Evolutionary conservation across 2,797 vertebrate genomes (phyloP).

Genomic region (Xyrichtys novacula): DNA sequence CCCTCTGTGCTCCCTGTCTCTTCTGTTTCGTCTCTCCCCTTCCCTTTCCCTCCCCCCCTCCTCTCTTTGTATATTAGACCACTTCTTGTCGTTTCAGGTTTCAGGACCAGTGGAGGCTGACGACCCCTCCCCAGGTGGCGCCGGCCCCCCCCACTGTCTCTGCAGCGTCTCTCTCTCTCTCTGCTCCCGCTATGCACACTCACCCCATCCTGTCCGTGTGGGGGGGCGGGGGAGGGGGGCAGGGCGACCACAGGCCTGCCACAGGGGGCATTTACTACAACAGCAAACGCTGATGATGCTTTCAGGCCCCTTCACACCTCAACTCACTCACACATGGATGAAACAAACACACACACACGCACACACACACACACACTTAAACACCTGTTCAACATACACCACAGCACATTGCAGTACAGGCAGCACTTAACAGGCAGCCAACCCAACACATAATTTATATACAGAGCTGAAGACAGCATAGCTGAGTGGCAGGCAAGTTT

Average conservation of each 20-base stretch:
- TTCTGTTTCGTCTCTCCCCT: conserved; percentile 60
- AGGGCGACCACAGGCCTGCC: conserved; percentile 85
- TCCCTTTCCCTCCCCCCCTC: conserved; percentile 39
- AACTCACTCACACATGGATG: conserved; percentile 16
- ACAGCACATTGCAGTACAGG: conserved; percentile 67
- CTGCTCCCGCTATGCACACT: conserved; percentile 89
- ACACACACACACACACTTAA: conserved; percentile 25
- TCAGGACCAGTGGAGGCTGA: conserved; percentile 92
- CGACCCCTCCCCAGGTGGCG: conserved; percentile 88
- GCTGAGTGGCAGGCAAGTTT: conserved; percentile 73
- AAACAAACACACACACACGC: conserved; percentile 30
- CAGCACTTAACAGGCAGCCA: conserved; percentile 65
- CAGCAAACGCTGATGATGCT: conserved; percentile 86
- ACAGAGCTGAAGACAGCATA: conserved; percentile 76
- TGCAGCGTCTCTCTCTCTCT: conserved; percentile 89
- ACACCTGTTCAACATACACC: conserved; percentile 55
- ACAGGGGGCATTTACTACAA: conserved; percentile 89
- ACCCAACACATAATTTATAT: conserved; percentile 79
- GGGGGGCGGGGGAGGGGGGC: conserved; percentile 86
- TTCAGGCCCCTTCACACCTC: conserved; percentile 62
- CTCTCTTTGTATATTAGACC: conserved; percentile 89
- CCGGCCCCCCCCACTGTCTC: conserved; percentile 87
- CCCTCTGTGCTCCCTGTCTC: conserved; percentile 62
- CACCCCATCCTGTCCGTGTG: conserved; percentile 89
- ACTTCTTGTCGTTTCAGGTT: conserved; percentile 93